Conservation (phyloP, 2,888 invertebrate genomes). For the Pollenia labialis region DNA sequence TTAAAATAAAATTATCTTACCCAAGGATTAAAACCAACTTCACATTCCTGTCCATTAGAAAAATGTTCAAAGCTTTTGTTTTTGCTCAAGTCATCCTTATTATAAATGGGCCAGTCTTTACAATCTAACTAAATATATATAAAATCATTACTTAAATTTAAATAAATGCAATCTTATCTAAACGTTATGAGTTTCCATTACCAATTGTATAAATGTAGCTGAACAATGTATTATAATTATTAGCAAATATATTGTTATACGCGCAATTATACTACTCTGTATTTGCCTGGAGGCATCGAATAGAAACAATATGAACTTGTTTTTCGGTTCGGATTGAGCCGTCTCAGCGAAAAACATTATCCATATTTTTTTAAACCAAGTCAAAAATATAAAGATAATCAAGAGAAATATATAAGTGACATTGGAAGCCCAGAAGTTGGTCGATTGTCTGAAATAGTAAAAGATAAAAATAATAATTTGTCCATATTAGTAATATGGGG, state of each 20-base stretch:
- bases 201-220: constrained; percentile 88
- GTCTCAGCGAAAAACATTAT: constrained; percentile 82
- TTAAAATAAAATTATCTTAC: constrained; percentile 75
- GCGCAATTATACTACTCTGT: constrained; percentile 87
- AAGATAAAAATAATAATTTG: too few relatives aligned
- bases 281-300: constrained; percentile 87
- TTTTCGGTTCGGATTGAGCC: constrained; percentile 84
- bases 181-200: constrained; percentile 63
- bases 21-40: constrained; percentile 83
- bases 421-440: constrained; percentile 85
- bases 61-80: constrained; percentile 55
- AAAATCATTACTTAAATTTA: too few relatives aligned
- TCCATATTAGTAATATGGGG: too few relatives aligned
- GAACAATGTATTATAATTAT: constrained; percentile 87
- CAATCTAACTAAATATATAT: constrained; percentile 76
- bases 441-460: constrained; percentile 57
- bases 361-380: constrained; percentile 92
- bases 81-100: constrained; percentile 12
- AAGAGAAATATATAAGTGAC: constrained; percentile 84
- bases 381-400: constrained; percentile 87
- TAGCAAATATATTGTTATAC: constrained; percentile 88
- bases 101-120: constrained; percentile 64
- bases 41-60: constrained; percentile 71
- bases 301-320: constrained; percentile 85
- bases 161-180: too few relatives aligned